Percentiles rank a stretch among this genome's conserved stretches.
Conservation (phyloP, 2,797 vertebrate species). For the Myotis daubentonii region DNA sequence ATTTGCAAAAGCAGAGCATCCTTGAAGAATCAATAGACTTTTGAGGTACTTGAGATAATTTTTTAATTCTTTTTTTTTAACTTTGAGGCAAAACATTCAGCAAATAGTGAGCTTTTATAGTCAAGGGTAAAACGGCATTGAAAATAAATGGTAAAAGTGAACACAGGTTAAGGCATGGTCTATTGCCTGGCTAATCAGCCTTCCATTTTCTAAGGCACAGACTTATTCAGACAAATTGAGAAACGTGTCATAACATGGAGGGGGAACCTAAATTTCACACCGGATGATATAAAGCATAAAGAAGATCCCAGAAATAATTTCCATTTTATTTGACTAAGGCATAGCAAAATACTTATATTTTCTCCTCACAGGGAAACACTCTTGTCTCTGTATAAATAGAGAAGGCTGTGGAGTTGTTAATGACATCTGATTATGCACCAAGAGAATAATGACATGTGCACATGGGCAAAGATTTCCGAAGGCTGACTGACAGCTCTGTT, state of each 20-base stretch:
- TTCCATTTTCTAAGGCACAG: neutral
- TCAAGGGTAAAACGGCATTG: neutral
- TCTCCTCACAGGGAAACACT: neutral
- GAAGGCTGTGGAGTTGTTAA: slow-evolving; percentile 34
- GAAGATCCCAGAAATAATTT: slow-evolving; percentile 37
- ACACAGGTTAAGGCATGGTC: neutral
- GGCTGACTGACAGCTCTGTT: neutral
- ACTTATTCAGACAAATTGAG: slow-evolving; percentile 10
- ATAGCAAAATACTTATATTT: neutral
- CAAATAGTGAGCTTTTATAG: neutral
- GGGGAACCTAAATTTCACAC: neutral
- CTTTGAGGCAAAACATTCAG: neutral
- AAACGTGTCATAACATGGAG: neutral
- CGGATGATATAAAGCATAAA: neutral
- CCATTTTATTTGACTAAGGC: slow-evolving; percentile 1
- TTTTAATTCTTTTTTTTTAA: neutral
- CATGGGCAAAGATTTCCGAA: neutral
- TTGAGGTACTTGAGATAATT: neutral
- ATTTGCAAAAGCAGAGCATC: neutral
- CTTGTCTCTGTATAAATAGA: neutral
- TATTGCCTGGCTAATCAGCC: neutral
- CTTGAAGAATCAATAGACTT: neutral
- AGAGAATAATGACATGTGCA: neutral
- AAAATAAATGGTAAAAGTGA: neutral
- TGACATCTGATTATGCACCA: slow-evolving; percentile 17